Evolutionary conservation across 1,140 invertebrate species (phyloP), one percentile per base, ranked within the genome.

Genomic region (Cyclina sinensis): DNA sequence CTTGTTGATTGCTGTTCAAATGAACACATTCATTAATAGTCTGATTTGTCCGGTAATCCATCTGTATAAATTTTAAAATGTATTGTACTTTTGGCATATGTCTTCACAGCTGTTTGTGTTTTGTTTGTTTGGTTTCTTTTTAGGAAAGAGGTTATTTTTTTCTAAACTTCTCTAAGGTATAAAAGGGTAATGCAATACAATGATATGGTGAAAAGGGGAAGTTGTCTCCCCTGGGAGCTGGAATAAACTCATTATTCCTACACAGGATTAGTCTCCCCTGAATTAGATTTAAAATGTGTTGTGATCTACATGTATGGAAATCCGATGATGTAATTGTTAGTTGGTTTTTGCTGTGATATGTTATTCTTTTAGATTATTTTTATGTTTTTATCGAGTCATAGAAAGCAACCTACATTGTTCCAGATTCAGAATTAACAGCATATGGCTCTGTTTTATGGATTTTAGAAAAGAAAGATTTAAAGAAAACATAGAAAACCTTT

Each of bases 331-430:
- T 16, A 39, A n/a, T 73, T 73, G 68, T 73, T 73, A 32, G 48
- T 78, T 78, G 73, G 30, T 78, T 48, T 46, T 78, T 78, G 48
- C 73, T 78, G 73, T 78, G 73, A 78, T 78, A 78, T 78, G 73
- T 78, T 78, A 48, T 78, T 78, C n/a, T 65, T 78, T 54, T 78
- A 46, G 39, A 78, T 70, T 37, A 14, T 37, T 70, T 70, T 70
- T 70, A 30, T 39, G 16, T 35, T 70, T 70, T 37, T 70, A 70
- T 37, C 37, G 12, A 32, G 32, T 35, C 32, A 70, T 30, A 37
- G 65, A 70, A 39, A 70, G 35, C 18, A 70, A 70, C 14, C n/a
- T n/a, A n/a, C n/a, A n/a, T n/a, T n/a, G n/a, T 70, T 70, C 27
- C 32, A 39, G 65, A 70, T 39, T 70, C 35, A 9, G 30, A 70